Percentiles rank a stretch among this genome's conserved stretches.
These are phyloP conservation scores for Myanophis thanlyinensis DNA, from an alignment of 2,113 vertebrate species.

Conservation along the genomic window DNA sequence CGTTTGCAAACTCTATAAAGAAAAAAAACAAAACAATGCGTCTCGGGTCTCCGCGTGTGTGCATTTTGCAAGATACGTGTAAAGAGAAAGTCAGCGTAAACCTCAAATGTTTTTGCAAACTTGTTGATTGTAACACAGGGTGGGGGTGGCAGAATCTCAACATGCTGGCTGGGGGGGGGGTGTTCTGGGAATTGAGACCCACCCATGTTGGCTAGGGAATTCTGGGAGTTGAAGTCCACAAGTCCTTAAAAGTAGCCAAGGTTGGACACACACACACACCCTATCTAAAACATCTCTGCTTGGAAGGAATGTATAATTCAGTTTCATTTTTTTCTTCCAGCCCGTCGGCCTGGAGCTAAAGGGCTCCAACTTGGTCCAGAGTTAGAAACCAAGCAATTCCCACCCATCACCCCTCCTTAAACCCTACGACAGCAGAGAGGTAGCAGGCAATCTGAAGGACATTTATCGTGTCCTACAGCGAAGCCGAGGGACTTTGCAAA, in stretches of 20 bases:
- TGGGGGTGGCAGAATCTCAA: background rate
- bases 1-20: constrained; percentile 17
- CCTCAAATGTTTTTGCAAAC: constrained; percentile 16
- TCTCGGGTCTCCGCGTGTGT: background rate
- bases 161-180: background rate
- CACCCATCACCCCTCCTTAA: background rate
- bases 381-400: background rate
- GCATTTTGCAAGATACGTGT: constrained; percentile 70
- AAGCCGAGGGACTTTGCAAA: constrained; percentile 58
- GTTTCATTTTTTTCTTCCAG: background rate
- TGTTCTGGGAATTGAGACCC: background rate
- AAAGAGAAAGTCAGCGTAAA: constrained; percentile 75
- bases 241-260: background rate
- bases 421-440: background rate
- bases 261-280: background rate
- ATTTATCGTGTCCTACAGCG: constrained; percentile 68
- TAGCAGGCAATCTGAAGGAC: constrained; percentile 47
- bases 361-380: background rate
- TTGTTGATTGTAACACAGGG: background rate
- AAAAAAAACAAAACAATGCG: background rate
- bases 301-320: too few relatives aligned
- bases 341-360: background rate
- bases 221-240: background rate
- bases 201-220: background rate
- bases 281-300: background rate